Base-by-base conservation (phyloP, 2,797 vertebrate species). In the Lithobates pipiens region DNA sequence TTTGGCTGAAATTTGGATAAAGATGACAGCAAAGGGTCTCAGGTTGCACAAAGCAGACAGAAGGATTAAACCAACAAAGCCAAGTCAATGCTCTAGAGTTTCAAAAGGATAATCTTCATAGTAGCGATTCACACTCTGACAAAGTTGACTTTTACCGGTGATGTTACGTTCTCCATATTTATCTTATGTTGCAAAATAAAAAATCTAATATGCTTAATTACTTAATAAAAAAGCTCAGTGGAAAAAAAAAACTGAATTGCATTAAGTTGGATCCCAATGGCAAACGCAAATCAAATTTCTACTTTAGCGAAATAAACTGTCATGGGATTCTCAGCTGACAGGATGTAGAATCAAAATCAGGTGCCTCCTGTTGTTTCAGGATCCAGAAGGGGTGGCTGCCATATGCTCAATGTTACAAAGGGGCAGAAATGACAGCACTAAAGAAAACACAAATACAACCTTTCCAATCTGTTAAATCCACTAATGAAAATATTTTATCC, bases 401-500 rank as follows among this genome's bases (percentile, higher is more conserved):
- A 98, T 98, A 98, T 98, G 97, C 95, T 97, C 91, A 84, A 93
- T 90, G 93, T 94, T 93, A 97, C 96, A 92, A 89, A 95, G 95
- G 93, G 92, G 93, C 93, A 94, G 85, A 91, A 94, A 94, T 96
- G 92, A 91, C 94, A 96, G 96, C 95, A 96, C 96, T 95, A 97
- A 97, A 97, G 96, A 94, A 94, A 96, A 92, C 89, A 94, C 93
- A 89, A 93, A 92, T 93, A 93, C 89, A 92, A 94, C 94, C 95
- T 95, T 94, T 96, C 95, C 96, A 96, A 95, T 94, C 96, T 96
- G 96, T 97, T 97, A 96, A 97, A 96, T 96, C 95, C 95, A 95
- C 95, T 92, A 93, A 97, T 96, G 94, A 93, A 94, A 95, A 95
- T 89, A 80, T 87, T 80, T 68, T 75, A 75, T 84, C 76, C 46